Evolutionary conservation across 1,140 invertebrate species (phyloP).

Genomic region (Bombus vancouverensis): DNA sequence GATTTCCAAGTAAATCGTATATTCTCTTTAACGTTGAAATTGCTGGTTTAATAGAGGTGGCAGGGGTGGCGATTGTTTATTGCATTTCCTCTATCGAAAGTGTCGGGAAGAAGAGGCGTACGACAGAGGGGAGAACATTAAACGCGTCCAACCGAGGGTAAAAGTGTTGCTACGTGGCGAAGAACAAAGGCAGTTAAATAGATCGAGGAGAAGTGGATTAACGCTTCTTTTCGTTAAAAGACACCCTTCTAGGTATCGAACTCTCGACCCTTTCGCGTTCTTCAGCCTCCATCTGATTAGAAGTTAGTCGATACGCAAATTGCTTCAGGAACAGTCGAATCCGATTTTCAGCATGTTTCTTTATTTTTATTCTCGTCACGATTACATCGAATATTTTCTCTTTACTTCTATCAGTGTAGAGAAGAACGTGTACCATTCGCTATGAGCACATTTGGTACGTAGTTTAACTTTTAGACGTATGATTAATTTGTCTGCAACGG

Average conservation of each 20-base stretch:
- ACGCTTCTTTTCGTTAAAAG: constrained; percentile 41
- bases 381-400: no score
- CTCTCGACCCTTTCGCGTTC: constrained; percentile 12
- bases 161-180: constrained; percentile 41
- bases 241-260: constrained; percentile 18
- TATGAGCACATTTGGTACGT: no score
- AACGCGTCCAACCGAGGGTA: constrained; percentile 28
- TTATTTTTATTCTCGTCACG: no score
- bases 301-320: background rate
- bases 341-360: no score
- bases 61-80: background rate
- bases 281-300: background rate
- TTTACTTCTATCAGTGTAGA: no score
- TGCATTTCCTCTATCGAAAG: background rate
- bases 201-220: constrained; percentile 57
- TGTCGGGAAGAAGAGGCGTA: background rate
- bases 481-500: no score
- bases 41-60: background rate
- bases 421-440: no score
- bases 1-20: no score
- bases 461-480: no score
- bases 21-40: no score
- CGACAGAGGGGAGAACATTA: constrained; percentile 13
- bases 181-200: constrained; percentile 61
- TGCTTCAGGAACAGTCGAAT: no score